Evolutionary conservation across 1,140 invertebrate species (phyloP).

Genomic region (Monomorium pharaonis): DNA sequence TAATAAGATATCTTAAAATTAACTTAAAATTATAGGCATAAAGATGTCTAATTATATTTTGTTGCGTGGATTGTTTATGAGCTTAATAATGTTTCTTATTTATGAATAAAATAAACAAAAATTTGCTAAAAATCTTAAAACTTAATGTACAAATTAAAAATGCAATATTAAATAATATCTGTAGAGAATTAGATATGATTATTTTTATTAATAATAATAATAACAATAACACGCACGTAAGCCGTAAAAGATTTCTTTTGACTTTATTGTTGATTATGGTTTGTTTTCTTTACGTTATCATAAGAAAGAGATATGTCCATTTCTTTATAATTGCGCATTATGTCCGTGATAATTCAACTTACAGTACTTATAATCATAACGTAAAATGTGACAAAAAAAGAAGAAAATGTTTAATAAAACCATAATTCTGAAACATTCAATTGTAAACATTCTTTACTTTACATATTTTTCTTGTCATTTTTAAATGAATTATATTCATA

Average conservation of each 20-base stretch:
- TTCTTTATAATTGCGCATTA: constrained; percentile 8
- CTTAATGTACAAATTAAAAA: no score
- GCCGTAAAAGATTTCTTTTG: not conserved
- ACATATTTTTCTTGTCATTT: not conserved
- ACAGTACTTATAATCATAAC: not conserved
- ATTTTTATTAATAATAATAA: not conserved
- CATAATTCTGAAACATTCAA: not conserved
- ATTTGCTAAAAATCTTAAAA: no score
- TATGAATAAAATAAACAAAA: no score
- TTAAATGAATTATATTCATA: not conserved
- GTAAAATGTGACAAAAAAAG: not conserved
- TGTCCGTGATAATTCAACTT: not conserved
- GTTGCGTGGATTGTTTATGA: no score
- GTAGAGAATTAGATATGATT: not conserved
- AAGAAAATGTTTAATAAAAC: not conserved
- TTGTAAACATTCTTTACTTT: not conserved
- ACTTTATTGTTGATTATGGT: not conserved
- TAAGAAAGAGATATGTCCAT: not conserved
- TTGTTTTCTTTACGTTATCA: not conserved
- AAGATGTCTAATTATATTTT: no score
- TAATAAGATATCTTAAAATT: no score
- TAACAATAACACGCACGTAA: not conserved
- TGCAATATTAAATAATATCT: not conserved
- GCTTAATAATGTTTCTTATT: no score
- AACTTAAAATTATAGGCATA: no score